Percentiles rank a stretch among this genome's conserved stretches.
phyloP scores from a whole-genome alignment of 2,113 vertebrate species.

The Coptodon rendalli region DNA sequence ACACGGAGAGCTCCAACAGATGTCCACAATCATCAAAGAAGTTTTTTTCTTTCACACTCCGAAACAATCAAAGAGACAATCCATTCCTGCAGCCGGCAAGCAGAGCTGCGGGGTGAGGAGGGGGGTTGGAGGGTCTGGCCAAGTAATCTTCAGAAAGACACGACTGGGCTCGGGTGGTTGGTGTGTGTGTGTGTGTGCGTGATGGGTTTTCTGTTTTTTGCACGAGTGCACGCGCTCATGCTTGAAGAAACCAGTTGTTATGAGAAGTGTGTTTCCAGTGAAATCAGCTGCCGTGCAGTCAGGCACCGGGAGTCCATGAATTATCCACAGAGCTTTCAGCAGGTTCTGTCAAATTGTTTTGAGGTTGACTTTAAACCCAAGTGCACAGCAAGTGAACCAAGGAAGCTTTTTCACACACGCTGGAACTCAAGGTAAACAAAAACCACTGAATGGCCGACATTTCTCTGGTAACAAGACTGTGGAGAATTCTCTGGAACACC shows the following conservation, averaged over 20 bases:
- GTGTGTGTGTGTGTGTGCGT: neutral
- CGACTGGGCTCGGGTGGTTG: neutral
- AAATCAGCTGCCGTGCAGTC: constrained; percentile 12
- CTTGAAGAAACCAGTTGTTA: neutral
- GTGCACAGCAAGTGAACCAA: neutral
- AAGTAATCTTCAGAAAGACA: neutral
- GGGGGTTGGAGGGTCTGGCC: neutral
- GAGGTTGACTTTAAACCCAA: neutral
- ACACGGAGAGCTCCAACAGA: constrained; percentile 3
- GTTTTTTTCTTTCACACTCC: neutral
- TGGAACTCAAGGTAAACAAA: neutral
- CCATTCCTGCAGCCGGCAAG: constrained; percentile 1
- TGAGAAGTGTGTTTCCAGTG: neutral
- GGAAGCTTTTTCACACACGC: neutral
- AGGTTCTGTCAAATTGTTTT: neutral
- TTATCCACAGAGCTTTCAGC: constrained; percentile 25
- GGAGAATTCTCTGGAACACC: neutral
- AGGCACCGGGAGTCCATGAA: constrained; percentile 13
- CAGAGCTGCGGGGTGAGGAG: neutral
- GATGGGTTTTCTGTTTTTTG: neutral
- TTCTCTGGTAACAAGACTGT: neutral
- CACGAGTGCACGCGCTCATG: neutral
- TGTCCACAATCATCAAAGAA: constrained; percentile 21
- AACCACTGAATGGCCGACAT: neutral
- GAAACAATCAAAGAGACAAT: constrained; percentile 27